A percentile compares a stretch with the other conserved stretches of the same genome.
phyloP scores from a whole-genome alignment of 2,113 vertebrate species.

The Melanerpes aurifrons region DNA sequence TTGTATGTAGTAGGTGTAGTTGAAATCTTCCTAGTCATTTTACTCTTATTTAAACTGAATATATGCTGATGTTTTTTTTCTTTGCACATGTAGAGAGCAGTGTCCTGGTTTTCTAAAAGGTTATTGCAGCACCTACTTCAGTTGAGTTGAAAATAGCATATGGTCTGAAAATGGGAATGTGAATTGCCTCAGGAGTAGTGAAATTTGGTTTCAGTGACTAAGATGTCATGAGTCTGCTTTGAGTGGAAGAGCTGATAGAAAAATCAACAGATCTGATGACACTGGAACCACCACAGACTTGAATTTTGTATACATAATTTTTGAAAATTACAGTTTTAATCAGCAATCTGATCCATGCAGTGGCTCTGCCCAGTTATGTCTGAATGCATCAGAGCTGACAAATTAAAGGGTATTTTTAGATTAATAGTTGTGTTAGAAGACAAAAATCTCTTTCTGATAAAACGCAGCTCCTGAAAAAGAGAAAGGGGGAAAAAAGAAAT shows the following conservation, averaged over 20 bases:
- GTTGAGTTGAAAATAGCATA: background rate
- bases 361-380: background rate
- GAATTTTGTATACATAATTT: background rate
- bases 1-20: background rate
- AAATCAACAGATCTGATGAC: background rate
- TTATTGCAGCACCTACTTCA: background rate
- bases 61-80: background rate
- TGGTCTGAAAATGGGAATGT: background rate
- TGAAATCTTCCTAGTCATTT: background rate
- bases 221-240: background rate
- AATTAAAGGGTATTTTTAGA: background rate
- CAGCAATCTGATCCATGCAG: background rate
- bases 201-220: background rate
- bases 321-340: background rate
- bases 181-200: background rate
- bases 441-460: background rate
- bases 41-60: background rate
- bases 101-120: background rate
- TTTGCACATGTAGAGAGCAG: background rate
- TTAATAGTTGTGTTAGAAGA: background rate
- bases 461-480: background rate
- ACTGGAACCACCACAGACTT: background rate
- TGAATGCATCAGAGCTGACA: background rate
- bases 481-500: no score
- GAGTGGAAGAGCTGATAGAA: background rate